phyloP scores from a whole-genome alignment of 1,140 invertebrate species.

The Pararge aegeria region DNA sequence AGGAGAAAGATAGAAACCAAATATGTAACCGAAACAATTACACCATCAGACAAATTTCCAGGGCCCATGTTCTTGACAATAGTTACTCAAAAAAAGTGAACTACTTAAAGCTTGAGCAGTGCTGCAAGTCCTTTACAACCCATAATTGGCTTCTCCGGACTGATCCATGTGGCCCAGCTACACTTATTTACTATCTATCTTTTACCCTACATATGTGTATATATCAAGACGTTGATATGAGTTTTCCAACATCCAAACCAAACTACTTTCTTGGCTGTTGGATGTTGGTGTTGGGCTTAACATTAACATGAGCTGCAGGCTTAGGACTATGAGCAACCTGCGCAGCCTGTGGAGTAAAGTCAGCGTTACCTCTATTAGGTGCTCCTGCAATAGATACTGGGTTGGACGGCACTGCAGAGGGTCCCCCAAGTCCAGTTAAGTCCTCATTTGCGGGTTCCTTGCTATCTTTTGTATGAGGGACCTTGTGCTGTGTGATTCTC shows the following conservation, averaged over 20 bases:
- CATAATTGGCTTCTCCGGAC: no score
- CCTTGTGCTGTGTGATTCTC: constrained; percentile 94
- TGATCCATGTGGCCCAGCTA: no score
- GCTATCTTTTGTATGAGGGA: constrained; percentile 81
- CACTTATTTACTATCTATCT: neutral
- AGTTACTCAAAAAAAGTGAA: no score
- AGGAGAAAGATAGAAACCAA: neutral
- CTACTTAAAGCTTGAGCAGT: no score
- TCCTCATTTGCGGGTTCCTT: constrained; percentile 79
- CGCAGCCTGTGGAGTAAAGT: constrained; percentile 93
- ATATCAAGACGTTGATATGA: constrained; percentile 34
- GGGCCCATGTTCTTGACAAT: no score
- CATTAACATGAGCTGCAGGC: constrained; percentile 82
- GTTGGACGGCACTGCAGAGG: constrained; percentile 84
- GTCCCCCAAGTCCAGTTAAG: constrained; percentile 68
- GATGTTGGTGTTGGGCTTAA: constrained; percentile 81
- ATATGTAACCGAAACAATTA: no score
- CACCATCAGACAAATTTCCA: no score
- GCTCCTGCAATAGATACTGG: constrained; percentile 89
- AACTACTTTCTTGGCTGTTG: constrained; percentile 90
- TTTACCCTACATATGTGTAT: neutral
- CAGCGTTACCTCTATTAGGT: constrained; percentile 89
- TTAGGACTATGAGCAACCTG: constrained; percentile 89
- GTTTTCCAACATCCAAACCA: constrained; percentile 10
- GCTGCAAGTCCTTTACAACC: no score